Evolutionary conservation across 2,113 vertebrate species (phyloP).

Genomic region (Nothocercus nigrocapillus): DNA sequence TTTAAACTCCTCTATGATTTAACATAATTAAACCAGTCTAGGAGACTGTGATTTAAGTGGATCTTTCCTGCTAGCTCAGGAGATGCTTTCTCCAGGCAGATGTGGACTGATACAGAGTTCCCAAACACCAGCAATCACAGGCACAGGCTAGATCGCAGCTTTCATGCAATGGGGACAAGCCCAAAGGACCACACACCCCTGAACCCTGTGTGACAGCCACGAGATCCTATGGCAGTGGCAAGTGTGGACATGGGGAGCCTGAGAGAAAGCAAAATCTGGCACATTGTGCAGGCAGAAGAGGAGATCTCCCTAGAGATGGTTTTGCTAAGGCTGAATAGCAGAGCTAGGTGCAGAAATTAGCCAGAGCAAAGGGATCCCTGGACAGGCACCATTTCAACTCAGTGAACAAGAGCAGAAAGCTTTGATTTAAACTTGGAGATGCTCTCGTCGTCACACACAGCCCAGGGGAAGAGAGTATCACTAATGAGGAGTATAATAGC

Average conservation of each 20-base stretch:
- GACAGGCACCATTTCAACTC: neutral
- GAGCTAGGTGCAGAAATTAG: neutral
- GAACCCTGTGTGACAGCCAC: fast-evolving
- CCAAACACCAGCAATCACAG: neutral
- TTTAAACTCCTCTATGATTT: neutral
- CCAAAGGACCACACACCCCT: fast-evolving
- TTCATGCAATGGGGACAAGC: neutral
- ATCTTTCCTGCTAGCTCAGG: neutral
- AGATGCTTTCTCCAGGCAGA: neutral
- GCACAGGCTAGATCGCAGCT: neutral
- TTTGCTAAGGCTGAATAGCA: neutral
- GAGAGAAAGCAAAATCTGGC: fast-evolving
- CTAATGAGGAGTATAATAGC: neutral
- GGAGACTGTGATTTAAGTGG: neutral
- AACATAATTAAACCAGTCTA: neutral
- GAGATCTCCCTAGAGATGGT: neutral
- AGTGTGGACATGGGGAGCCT: neutral
- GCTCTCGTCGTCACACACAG: neutral
- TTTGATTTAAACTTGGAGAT: neutral
- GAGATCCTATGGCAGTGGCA: neutral
- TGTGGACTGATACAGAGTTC: neutral
- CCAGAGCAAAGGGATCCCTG: neutral
- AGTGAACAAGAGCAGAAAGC: neutral
- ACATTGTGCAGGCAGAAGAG: neutral
- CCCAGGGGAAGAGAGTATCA: neutral